Evolutionary conservation across 2,113 vertebrate species (phyloP), one percentile per base, ranked within the genome.

Genomic region (Paraplagusia blochii): DNA sequence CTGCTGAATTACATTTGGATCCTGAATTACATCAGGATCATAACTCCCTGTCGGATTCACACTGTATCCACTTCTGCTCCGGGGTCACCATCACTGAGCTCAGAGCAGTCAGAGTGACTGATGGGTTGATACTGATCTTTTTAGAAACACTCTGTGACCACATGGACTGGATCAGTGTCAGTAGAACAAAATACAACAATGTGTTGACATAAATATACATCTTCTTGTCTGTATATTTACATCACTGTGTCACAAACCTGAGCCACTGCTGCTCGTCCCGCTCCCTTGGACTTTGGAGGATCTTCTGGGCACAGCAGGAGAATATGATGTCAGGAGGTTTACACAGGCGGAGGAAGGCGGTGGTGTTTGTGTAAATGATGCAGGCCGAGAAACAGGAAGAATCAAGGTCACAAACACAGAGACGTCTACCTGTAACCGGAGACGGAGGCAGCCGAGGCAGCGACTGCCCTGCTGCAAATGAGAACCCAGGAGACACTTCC

Each of bases 21-120:
- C n/a, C 22, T 29, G 22, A 29, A 6, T 29, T 29, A 29, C 74
- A 62, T 80, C 77, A 72, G 65, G 56, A 77, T n/a, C n/a, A n/a
- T n/a, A n/a, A n/a, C n/a, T n/a, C n/a, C 59, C 72, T 19, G 44
- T 42, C 54, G 73, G 44, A 53, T 58, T 61, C 46, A 69, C 11
- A 44, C 64, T 58, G 42, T 36, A 39, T 17, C 34, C 50, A 34
- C 12, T 36, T 76, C 65, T 43, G 48, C 51, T 53, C 38, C 52
- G 50, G 43, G 34, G 1, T 35, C 47, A 9, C 64, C 36, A 29
- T 34, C 44, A 72, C 18, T 46, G 53, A 49, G 54, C 8, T 29
- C 38, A 63, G 16, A 12, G 53, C n/a, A 43, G 53, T 53, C 56
- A 14, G 7, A 47, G 29, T 58, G 69, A 72, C 49, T 53, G 57